Evolutionary conservation across 2,113 vertebrate genomes (phyloP), one percentile per base, ranked within the genome.

Genomic region (Pionites leucogaster): DNA sequence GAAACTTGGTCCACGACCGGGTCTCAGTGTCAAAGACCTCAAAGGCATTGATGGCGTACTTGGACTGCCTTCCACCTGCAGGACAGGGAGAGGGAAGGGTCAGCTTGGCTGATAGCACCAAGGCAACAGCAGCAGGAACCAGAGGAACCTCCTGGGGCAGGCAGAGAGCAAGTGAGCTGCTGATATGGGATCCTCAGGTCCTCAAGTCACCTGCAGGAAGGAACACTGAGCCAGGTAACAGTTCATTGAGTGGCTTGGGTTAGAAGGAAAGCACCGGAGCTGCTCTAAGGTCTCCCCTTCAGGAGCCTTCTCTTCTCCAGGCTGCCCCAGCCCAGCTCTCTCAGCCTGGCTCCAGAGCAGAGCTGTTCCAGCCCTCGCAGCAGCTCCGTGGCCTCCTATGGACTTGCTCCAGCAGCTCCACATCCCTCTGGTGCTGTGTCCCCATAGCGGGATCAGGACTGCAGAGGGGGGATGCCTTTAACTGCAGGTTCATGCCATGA

Each of bases 21-120:
- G 97, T 98, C 81, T 99, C 99, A 0, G 98, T 98, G 92, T 99
- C 99, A 17, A 99, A 99, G 63, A 99, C 98, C 96, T 99, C 99
- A 3, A 99, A 99, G 87, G 98, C 98, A 4, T 98, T 99, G 90
- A 99, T 97, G 0, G 99, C 98, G 11, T 99, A 98, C 87, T 99
- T 99, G 96, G 98, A 99, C 90, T 99, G 99, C 47, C 99, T 98
- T 10, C 99, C 99, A 13, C 99, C 99, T 99, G 57, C 6, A 92
- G 80, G 42, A 55, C 22, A 47, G 46, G 83, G 77, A 3, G 29
- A 44, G 76, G 13, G 20, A 28, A 49, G 71, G 23, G 3, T 31
- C 20, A 6, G 60, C 25, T 28, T 10, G 28, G 57, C 55, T 64
- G 17, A 4, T 0, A 37, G 81, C 70, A 22, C 59, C 18, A 16